Percentiles rank a stretch among this genome's conserved stretches.
phyloP scores from a whole-genome alignment of 2,888 invertebrate species.

The Corythucha ciliata region DNA sequence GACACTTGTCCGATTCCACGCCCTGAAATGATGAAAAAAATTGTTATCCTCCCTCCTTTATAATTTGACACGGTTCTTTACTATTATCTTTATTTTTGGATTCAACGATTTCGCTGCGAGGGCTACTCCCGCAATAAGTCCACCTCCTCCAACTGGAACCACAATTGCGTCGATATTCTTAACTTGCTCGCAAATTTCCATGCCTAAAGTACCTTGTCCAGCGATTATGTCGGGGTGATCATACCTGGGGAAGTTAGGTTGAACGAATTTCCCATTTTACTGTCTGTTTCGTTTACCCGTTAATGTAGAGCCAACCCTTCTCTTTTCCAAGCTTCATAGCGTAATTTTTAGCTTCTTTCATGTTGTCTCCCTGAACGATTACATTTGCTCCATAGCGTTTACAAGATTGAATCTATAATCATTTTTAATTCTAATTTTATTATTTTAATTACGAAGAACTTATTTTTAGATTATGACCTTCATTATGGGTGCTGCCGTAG shows the following conservation, averaged over 20 bases:
- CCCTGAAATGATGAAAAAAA: slow-evolving; percentile 53
- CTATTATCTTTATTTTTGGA: slow-evolving; percentile 75
- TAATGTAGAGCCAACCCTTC: slow-evolving; percentile 67
- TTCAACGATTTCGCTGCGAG: slow-evolving; percentile 78
- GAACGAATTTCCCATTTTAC: not conserved
- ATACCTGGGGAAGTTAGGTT: slow-evolving; percentile 50
- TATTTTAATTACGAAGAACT: no score
- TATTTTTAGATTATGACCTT: slow-evolving; percentile 64
- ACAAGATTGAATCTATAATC: slow-evolving; percentile 54
- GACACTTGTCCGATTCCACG: slow-evolving; percentile 84
- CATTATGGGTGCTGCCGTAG: slow-evolving; percentile 88
- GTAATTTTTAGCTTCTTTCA: slow-evolving; percentile 71
- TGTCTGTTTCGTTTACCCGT: slow-evolving; percentile 54
- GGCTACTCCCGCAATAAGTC: slow-evolving; percentile 82
- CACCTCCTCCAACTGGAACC: slow-evolving; percentile 90
- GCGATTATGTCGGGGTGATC: slow-evolving; percentile 93
- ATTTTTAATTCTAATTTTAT: no score
- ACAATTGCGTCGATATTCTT: slow-evolving; percentile 78
- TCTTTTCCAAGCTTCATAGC: slow-evolving; percentile 69
- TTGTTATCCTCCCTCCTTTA: no score
- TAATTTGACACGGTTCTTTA: no score
- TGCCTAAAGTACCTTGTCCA: slow-evolving; percentile 87
- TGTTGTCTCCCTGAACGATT: slow-evolving; percentile 69
- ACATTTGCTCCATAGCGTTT: slow-evolving; percentile 75
- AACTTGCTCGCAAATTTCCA: slow-evolving; percentile 88